Percentiles rank a stretch among this genome's conserved stretches.
phyloP scores from a whole-genome alignment of 2,888 invertebrate species.

The Erannis defoliaria region DNA sequence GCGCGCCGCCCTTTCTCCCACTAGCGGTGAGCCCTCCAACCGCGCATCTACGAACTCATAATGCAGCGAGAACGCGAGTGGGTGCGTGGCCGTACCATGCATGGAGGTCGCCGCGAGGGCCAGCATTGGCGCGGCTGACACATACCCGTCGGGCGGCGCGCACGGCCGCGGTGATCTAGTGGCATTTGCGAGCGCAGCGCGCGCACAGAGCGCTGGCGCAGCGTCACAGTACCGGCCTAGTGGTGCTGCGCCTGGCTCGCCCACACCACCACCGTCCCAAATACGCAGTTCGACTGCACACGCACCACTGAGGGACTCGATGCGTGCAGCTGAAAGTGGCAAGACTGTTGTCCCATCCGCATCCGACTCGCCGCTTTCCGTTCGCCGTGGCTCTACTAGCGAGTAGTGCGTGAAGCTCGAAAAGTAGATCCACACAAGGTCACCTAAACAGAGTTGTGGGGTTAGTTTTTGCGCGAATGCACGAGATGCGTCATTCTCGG shows the following conservation, averaged over 20 bases:
- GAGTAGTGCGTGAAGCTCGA: constrained; percentile 94
- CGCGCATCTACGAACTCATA: constrained; percentile 95
- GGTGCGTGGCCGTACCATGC: constrained; percentile 93
- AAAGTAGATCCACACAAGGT: constrained; percentile 95
- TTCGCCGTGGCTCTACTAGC: constrained; percentile 82
- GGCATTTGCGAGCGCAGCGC: constrained; percentile 90
- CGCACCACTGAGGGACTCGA: constrained; percentile 43
- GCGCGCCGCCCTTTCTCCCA: constrained; percentile 67
- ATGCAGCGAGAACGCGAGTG: constrained; percentile 90
- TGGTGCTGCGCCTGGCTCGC: constrained; percentile 69
- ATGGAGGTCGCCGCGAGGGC: constrained; percentile 81
- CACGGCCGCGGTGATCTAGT: constrained; percentile 93
- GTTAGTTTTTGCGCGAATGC: not conserved
- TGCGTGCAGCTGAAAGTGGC: constrained; percentile 37
- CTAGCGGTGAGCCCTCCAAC: constrained; percentile 90
- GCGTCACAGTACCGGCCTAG: constrained; percentile 91
- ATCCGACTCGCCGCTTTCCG: constrained; percentile 85
- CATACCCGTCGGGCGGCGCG: constrained; percentile 92
- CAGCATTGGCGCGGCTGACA: constrained; percentile 77
- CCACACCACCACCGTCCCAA: constrained; percentile 91
- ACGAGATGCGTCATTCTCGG: not conserved
- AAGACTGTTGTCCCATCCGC: constrained; percentile 57
- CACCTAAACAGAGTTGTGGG: constrained; percentile 72
- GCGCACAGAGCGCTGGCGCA: constrained; percentile 93
- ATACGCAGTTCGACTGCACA: constrained; percentile 91